Evolutionary conservation across 2,113 vertebrate genomes (phyloP).

Genomic region (Serilophus lunatus): DNA sequence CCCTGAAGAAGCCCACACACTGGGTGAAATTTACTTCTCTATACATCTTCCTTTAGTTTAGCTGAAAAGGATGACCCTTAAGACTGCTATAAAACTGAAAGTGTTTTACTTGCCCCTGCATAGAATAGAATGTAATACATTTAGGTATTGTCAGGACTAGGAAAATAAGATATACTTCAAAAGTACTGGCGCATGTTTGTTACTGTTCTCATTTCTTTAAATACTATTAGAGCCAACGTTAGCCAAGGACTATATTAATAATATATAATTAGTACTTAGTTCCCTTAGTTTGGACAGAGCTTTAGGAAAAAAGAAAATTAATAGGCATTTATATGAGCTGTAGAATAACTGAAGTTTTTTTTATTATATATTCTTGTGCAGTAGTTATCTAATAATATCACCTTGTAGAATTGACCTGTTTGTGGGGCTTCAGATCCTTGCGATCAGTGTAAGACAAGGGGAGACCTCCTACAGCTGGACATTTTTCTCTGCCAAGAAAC

Average conservation of each 20-base stretch:
- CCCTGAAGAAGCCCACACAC: neutral
- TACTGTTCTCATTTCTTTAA: neutral
- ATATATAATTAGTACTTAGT: neutral
- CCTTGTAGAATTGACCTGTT: neutral
- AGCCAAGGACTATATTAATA: neutral
- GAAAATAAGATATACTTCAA: neutral
- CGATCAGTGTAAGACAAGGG: neutral
- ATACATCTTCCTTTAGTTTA: neutral
- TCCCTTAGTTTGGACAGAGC: neutral
- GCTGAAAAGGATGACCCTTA: neutral
- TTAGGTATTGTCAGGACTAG: neutral
- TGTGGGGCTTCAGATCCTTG: neutral
- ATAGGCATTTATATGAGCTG: neutral
- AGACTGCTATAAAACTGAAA: neutral
- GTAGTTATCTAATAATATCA: neutral
- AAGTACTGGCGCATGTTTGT: neutral
- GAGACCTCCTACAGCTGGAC: neutral
- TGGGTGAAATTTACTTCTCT: neutral
- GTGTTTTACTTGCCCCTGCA: fast-evolving
- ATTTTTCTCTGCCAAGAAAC: neutral
- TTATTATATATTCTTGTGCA: neutral
- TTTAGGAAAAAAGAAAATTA: neutral
- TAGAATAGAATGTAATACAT: neutral
- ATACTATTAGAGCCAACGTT: neutral
- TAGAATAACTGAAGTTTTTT: neutral